Base-by-base conservation (phyloP, 2,797 vertebrate species). In the Anableps anableps region DNA sequence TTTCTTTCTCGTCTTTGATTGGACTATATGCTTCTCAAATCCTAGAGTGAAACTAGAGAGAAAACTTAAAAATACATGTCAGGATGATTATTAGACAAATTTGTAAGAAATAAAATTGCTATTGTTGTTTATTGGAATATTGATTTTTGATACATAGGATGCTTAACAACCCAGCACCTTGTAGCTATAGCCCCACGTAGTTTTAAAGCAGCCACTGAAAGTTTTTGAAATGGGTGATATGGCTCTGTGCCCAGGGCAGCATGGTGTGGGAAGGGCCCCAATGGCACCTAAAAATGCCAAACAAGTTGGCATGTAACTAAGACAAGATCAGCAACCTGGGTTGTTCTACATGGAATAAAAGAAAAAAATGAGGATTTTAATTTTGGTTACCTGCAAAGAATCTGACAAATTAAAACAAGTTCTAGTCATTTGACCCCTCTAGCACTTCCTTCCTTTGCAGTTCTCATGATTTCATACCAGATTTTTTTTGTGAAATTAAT, bases 1-100 rank as follows among this genome's bases (percentile, higher is more conserved):
- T 77, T 80, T 88, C 89, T 90, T 84, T 76, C 81, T 78, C 85
- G 81, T 93, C 86, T 91, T 85, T 82, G 80, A 78, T 85, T 73
- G 74, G 78, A 89, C 74, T 80, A 1, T 66, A 78, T 79, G 70
- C 78, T 85, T 86, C 58, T 81, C 53, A 81, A 81, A 84, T 75
- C 34, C 47, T 86, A 81, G 74, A 23, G 70, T 58, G 75, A 76
- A 29, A 76, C 29, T 45, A 81, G 80, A 81, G 77, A 51, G 7
- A 77, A 82, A 68, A 60, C 68, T 80, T 79, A 58, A 73, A 83
- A 71, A 89, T 83, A 85, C 87, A 80, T 85, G 77, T 90, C 79
- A 80, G 81, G 83, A 86, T 88, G 78, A 62, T 90, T 86, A 82
- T 89, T 87, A 72, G 80, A 81, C 50, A 86, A 78, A 88, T 92